phyloP scores from a whole-genome alignment of 2,113 vertebrate species.

The Phoxinus phoxinus region DNA sequence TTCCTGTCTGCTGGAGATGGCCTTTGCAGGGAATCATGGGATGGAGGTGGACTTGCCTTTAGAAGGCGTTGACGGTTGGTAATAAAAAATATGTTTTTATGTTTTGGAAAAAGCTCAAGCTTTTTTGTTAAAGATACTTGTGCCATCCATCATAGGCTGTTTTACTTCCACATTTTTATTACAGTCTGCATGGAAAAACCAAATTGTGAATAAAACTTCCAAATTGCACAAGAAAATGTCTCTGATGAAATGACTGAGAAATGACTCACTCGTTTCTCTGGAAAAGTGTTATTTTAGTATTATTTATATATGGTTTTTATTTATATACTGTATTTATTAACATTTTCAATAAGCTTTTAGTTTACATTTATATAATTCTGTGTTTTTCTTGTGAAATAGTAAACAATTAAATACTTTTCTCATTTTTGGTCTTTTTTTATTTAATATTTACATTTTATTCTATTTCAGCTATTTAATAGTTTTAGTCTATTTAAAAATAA shows the following conservation, averaged over 20 bases:
- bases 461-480: no score
- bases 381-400: background rate
- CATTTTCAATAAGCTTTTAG: background rate
- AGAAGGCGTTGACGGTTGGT: slow-evolving; percentile 75
- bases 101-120: background rate
- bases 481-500: no score
- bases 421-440: no score
- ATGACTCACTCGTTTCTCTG: background rate
- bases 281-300: background rate
- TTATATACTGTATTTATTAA: background rate
- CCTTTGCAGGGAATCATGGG: slow-evolving; percentile 89
- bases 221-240: background rate
- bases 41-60: slow-evolving; percentile 79
- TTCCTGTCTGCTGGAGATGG: slow-evolving; percentile 89
- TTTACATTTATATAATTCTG: background rate
- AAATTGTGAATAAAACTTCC: background rate
- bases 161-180: background rate
- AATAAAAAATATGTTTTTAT: background rate
- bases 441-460: no score
- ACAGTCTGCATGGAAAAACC: background rate
- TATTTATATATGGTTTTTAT: background rate
- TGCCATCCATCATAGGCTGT: background rate
- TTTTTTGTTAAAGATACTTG: background rate
- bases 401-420: no score
- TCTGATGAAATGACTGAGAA: no score